Evolutionary conservation across 2,113 vertebrate species (phyloP).

Genomic region (Cynocephalus volans): DNA sequence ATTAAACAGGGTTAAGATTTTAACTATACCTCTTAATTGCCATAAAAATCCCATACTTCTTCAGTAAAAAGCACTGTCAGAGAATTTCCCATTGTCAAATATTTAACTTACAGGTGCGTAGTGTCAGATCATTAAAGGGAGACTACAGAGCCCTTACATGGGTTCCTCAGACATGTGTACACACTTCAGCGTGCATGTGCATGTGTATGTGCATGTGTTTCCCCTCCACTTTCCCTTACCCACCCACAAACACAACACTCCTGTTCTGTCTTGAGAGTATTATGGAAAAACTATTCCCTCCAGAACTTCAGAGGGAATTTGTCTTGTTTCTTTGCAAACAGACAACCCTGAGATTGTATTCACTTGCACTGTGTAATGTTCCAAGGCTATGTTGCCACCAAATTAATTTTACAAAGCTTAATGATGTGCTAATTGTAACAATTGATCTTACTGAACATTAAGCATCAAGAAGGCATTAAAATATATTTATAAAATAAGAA

Average conservation of each 20-base stretch:
- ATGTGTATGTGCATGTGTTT: too few species aligned
- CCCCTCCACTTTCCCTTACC: too few species aligned
- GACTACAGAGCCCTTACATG: rapidly evolving
- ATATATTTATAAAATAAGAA: constrained; percentile 7
- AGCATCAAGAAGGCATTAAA: neutral
- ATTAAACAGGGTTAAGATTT: neutral
- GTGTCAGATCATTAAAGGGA: neutral
- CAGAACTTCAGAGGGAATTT: neutral
- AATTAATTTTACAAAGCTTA: neutral
- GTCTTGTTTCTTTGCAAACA: neutral
- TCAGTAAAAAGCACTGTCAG: neutral
- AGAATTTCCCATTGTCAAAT: neutral
- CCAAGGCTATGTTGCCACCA: neutral
- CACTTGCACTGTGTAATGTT: neutral
- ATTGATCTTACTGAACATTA: neutral
- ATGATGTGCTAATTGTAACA: neutral
- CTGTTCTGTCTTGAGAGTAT: neutral
- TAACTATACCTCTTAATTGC: neutral
- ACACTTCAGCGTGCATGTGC: rapidly evolving
- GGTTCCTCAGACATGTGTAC: rapidly evolving
- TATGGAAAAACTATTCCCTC: neutral
- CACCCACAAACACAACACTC: rapidly evolving
- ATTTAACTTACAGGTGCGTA: neutral
- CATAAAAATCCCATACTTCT: neutral
- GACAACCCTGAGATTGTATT: neutral